Percentiles rank a stretch among this genome's conserved stretches.
Conservation (phyloP, 37 sponge, comb jelly and placozoan genomes). For the Axinella damicornis region DNA sequence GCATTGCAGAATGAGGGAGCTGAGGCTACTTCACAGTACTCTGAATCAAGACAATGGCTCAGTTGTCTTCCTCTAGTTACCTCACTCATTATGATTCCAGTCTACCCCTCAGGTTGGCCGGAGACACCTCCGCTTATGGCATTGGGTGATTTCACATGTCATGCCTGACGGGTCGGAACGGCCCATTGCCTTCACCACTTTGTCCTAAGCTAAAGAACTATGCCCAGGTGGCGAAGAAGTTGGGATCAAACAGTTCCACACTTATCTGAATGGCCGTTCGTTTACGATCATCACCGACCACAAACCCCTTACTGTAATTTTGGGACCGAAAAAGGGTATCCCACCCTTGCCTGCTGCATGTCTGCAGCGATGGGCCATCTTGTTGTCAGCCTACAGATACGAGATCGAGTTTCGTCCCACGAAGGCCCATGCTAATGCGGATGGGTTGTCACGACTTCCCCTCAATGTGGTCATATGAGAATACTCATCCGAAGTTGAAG, state of each 20-base stretch:
- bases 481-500: neutral
- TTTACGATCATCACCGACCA: too few relatives aligned
- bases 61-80: conserved; percentile 7
- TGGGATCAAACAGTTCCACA: too few relatives aligned
- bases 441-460: neutral
- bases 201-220: neutral
- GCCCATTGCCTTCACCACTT: too few relatives aligned
- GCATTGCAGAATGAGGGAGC: too few relatives aligned
- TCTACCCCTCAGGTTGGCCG: conserved; percentile 25
- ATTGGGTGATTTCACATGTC: conserved; percentile 48
- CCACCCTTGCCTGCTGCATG: neutral
- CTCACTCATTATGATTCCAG: conserved; percentile 49
- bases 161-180: conserved; percentile 45
- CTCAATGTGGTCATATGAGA: neutral
- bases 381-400: conserved; percentile 2
- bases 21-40: too few relatives aligned
- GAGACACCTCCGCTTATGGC: conserved; percentile 65
- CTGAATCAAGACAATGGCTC: too few relatives aligned
- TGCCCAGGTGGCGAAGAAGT: conserved; percentile 5
- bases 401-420: conserved; percentile 4
- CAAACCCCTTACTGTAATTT: too few relatives aligned
- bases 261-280: too few relatives aligned
- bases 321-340: too few relatives aligned
- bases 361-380: conserved; percentile 7
- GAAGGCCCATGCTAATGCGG: neutral